Percentiles rank a stretch among this genome's conserved stretches.
Conservation (phyloP, 2,113 vertebrate species). For the Perca schrenkii region DNA sequence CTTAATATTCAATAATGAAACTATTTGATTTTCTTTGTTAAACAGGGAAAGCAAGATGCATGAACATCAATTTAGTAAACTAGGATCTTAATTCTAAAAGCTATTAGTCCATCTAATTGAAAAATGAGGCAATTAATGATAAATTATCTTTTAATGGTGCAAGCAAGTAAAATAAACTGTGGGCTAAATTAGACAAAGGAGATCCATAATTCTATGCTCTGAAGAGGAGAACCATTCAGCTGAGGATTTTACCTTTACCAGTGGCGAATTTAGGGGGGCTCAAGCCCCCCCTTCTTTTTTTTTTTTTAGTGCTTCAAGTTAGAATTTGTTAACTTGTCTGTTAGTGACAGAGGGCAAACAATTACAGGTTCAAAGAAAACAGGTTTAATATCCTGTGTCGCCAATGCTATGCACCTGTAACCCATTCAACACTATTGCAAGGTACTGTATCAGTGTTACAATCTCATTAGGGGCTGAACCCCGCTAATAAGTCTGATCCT, state of each 20-base stretch:
- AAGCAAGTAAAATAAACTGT: conserved; percentile 42
- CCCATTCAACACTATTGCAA: no score
- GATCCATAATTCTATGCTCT: conserved; percentile 16
- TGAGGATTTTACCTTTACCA: conserved; percentile 25
- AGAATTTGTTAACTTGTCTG: no score
- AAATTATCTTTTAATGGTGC: conserved; percentile 25
- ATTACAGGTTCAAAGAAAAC: no score
- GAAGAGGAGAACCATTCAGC: conserved; percentile 11
- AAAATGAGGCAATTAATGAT: conserved; percentile 51
- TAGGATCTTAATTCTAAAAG: conserved; percentile 39
- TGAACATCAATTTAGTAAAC: conserved; percentile 39
- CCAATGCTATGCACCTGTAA: no score
- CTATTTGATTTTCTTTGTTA: conserved; percentile 7
- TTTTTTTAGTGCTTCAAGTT: no score
- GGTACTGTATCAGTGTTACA: no score
- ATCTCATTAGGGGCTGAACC: no score
- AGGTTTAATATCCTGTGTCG: no score
- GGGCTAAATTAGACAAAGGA: conserved; percentile 42
- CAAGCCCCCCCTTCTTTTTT: no score
- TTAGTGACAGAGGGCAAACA: no score
- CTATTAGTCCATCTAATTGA: conserved; percentile 53
- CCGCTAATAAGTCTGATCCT: no score
- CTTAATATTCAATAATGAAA: conserved; percentile 9
- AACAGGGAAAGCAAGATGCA: conserved; percentile 21
- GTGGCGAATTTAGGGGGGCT: no score